phyloP scores from a whole-genome alignment of 2,797 vertebrate genomes.

The Danio albolineatus region DNA sequence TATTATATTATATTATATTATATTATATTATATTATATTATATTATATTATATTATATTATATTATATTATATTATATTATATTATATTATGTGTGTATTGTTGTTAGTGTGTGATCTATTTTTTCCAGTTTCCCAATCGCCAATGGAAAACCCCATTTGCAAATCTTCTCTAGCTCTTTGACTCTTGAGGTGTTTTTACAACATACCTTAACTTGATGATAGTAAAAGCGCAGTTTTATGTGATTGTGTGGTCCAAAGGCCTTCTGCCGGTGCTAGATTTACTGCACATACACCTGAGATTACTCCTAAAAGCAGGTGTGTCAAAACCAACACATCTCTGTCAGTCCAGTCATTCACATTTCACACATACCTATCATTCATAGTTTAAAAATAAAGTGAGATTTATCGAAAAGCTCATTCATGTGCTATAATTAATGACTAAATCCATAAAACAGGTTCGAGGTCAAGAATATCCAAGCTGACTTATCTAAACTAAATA shows the following conservation, averaged over 20 bases:
- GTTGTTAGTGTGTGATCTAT: too few species aligned
- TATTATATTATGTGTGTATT: too few species aligned
- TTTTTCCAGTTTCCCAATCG: too few species aligned
- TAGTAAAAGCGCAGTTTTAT: background rate
- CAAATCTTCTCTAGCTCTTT: background rate
- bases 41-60: too few species aligned
- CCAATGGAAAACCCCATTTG: background rate
- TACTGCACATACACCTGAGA: background rate
- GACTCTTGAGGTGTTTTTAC: background rate
- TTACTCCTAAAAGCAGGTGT: background rate
- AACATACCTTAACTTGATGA: background rate
- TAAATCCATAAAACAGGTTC: background rate
- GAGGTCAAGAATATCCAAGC: background rate
- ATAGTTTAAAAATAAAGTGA: background rate
- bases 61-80: too few species aligned
- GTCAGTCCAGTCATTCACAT: background rate
- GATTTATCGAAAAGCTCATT: background rate
- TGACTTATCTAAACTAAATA: background rate
- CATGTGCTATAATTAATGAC: background rate
- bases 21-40: too few species aligned
- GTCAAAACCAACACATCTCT: background rate
- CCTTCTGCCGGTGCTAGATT: rapidly evolving
- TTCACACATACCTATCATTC: background rate
- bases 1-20: too few species aligned
- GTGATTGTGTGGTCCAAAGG: background rate